These are phyloP conservation scores for Eueremaeus valkanovi DNA, from an alignment of 2,888 invertebrate genomes.

Conservation along the genomic window DNA sequence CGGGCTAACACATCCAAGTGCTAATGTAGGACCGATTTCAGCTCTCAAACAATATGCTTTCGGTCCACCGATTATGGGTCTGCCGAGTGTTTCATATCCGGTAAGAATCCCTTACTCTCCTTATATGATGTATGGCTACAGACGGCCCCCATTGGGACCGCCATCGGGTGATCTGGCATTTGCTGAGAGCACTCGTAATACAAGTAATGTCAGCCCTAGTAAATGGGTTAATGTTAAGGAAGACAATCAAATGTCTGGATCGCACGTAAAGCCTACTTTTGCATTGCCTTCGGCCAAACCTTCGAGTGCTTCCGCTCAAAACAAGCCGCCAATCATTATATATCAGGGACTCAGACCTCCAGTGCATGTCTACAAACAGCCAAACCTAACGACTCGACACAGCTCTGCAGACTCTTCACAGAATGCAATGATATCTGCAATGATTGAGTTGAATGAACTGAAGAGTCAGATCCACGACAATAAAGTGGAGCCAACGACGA, in stretches of 20 bases:
- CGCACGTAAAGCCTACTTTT: constrained; percentile 12
- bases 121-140: neutral
- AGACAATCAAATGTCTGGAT: neutral
- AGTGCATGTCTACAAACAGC: constrained; percentile 1
- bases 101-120: neutral
- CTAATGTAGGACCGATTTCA: neutral
- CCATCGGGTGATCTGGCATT: constrained; percentile 19
- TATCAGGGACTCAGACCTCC: constrained; percentile 27
- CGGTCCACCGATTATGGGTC: neutral
- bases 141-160: neutral
- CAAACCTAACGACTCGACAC: neutral
- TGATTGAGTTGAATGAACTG: neutral
- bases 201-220: neutral
- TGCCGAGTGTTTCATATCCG: constrained; percentile 19
- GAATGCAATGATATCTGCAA: neutral
- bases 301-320: neutral
- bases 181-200: constrained; percentile 25
- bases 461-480: neutral
- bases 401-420: neutral
- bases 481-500: neutral
- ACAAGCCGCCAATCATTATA: constrained; percentile 20
- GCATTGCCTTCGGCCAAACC: constrained; percentile 4
- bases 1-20: neutral
- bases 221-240: neutral
- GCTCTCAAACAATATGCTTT: neutral